These are phyloP conservation scores for Phaedon cochleariae DNA, from an alignment of 2,888 invertebrate species.

Conservation along the genomic window DNA sequence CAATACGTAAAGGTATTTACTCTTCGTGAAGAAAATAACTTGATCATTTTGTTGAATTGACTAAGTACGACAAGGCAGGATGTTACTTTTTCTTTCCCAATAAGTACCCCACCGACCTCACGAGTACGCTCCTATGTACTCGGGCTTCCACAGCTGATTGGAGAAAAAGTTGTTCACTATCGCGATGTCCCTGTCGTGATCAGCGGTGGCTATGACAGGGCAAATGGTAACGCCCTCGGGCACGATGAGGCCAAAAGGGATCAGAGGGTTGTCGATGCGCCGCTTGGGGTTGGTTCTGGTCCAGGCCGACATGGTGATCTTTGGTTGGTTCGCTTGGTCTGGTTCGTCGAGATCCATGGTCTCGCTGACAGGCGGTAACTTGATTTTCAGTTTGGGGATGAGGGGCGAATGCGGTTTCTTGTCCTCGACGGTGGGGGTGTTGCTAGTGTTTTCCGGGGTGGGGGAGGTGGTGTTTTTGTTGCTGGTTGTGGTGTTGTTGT, in stretches of 20 bases:
- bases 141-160: conserved; percentile 67
- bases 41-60: conserved; percentile 44
- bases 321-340: conserved; percentile 26
- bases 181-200: conserved; percentile 64
- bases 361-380: conserved; percentile 37
- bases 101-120: conserved; percentile 46
- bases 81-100: conserved; percentile 24
- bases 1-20: conserved; percentile 60
- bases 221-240: conserved; percentile 63
- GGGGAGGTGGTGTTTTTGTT: conserved; percentile 32
- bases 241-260: conserved; percentile 61
- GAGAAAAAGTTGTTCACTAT: conserved; percentile 66
- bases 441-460: conserved; percentile 29
- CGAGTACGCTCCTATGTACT: conserved; percentile 63
- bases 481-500: conserved; percentile 35
- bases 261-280: conserved; percentile 59
- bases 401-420: conserved; percentile 38
- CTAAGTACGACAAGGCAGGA: conserved; percentile 48
- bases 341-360: conserved; percentile 30
- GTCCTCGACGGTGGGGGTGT: conserved; percentile 30
- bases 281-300: conserved; percentile 28
- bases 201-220: conserved; percentile 60
- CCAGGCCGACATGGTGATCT: conserved; percentile 37
- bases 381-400: conserved; percentile 37
- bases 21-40: conserved; percentile 47